A percentile compares a stretch with the other conserved stretches of the same genome.
Conservation (phyloP, 2,797 vertebrate genomes). For the Valencia hispanica region DNA sequence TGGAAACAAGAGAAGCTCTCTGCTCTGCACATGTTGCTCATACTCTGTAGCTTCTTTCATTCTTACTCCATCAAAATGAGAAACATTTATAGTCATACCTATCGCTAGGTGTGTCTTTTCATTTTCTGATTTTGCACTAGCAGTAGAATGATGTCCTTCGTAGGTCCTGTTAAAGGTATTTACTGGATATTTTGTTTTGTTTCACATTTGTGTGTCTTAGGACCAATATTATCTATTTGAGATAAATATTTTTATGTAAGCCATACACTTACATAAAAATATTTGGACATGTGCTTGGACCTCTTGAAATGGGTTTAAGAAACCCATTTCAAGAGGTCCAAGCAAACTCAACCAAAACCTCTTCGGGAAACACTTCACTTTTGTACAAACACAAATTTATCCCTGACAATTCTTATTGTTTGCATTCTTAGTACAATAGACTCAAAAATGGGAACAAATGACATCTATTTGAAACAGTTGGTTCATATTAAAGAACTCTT, state of each 20-base stretch:
- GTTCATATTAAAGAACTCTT: background rate
- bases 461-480: background rate
- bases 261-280: too few relatives aligned
- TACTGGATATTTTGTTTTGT: background rate
- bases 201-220: background rate
- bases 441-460: background rate
- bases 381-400: background rate
- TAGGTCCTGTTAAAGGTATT: background rate
- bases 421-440: background rate
- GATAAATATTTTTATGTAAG: too few relatives aligned
- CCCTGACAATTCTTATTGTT: background rate
- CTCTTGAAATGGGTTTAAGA: too few relatives aligned
- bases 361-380: background rate
- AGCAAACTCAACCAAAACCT: background rate
- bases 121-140: too few relatives aligned
- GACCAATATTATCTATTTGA: too few relatives aligned
- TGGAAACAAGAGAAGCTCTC: background rate
- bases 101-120: too few relatives aligned
- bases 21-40: background rate
- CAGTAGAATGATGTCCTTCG: background rate
- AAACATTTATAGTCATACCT: too few relatives aligned
- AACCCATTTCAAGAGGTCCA: background rate
- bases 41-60: background rate
- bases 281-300: too few relatives aligned
- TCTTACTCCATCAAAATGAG: too few relatives aligned